These are phyloP conservation scores for Macrobrachium rosenbergii DNA, from an alignment of 1,140 invertebrate genomes.

Conservation along the genomic window DNA sequence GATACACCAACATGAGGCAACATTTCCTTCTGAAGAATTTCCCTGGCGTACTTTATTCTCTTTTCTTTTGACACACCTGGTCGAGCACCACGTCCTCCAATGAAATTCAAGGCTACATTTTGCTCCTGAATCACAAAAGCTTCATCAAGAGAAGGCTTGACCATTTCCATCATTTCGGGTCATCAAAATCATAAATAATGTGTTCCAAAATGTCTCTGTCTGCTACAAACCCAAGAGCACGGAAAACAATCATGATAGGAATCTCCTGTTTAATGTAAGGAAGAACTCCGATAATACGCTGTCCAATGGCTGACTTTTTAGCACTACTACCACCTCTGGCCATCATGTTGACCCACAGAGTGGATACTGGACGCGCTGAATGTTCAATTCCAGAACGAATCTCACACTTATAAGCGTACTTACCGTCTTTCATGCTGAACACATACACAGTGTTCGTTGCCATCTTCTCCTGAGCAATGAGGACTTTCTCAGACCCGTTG, in stretches of 20 bases:
- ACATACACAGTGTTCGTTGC: conserved; percentile 99
- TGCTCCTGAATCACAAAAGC: conserved; percentile 99
- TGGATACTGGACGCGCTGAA: conserved; percentile 91
- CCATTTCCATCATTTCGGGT: conserved; percentile 99
- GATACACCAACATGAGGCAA: conserved; percentile 98
- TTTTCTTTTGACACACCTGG: conserved; percentile 99
- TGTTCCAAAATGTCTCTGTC: conserved; percentile 99
- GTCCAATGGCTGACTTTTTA: conserved; percentile 97
- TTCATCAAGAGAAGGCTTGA: conserved; percentile 97
- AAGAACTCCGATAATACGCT: conserved; percentile 96
- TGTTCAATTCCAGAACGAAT: conserved; percentile 97
- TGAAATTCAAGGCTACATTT: conserved; percentile 98
- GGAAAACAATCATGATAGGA: conserved; percentile 98
- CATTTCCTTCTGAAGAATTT: conserved; percentile 99
- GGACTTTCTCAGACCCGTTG: conserved; percentile 94
- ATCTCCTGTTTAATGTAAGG: conserved; percentile 99
- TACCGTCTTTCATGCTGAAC: conserved; percentile 98
- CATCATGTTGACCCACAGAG: conserved; percentile 99
- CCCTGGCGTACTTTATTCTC: conserved; percentile 97
- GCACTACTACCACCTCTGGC: conserved; percentile 91
- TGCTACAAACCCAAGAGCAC: conserved; percentile 92
- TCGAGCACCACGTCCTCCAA: conserved; percentile 94
- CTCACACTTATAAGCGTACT: conserved; percentile 98
- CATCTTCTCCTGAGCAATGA: conserved; percentile 99
- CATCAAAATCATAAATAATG: conserved; percentile 99